Evolutionary conservation across 2,797 vertebrate species (phyloP), one percentile per base, ranked within the genome.

Genomic region (Liparis tanakae): DNA sequence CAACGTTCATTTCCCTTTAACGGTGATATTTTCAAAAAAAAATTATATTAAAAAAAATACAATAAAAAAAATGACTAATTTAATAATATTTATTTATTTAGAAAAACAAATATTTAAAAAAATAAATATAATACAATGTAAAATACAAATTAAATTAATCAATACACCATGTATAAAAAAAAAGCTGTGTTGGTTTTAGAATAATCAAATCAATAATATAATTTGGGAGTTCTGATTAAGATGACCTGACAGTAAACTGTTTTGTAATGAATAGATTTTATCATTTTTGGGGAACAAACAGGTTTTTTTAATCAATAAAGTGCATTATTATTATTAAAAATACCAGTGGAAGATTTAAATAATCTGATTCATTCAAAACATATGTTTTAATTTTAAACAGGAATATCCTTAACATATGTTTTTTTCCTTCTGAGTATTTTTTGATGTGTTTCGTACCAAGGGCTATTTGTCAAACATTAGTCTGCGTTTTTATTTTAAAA

Each of bases 401-500:
- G 10, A 51, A 20, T 22, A 51, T 22, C 22, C 15, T 4, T 56
- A 34, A 14, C 22, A 25, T 22, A 51, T 54, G 13, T n/a, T 30
- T 7, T 54, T 41, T 41, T 41, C 3, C 39, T 41, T 41, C 39
- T 41, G 12, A 51, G 5, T 33, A 30, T 25, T 54, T 30, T 3
- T 17, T 9, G 14, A 25, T 53, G 10, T 4, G 9, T 18, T n/a
- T 50, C 9, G 8, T 7, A 30, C 6, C 10, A 30, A 54, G 6
- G 7, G 12, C 13, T 30, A 30, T 15, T 54, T 54, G 36, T 20
- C 2, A 13, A 9, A 0, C 12, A 2, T 13, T 4, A 4, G 2
- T n/a, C 1, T 0, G 1, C 1, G 20, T 43, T 46, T 74, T 91
- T 88, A 90, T 37, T 87, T 15, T 71, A 86, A 85, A 83, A n/a